A percentile compares a stretch with the other conserved stretches of the same genome.
Conservation (phyloP, 2,113 vertebrate species). For the Triplophysa dalaica region DNA sequence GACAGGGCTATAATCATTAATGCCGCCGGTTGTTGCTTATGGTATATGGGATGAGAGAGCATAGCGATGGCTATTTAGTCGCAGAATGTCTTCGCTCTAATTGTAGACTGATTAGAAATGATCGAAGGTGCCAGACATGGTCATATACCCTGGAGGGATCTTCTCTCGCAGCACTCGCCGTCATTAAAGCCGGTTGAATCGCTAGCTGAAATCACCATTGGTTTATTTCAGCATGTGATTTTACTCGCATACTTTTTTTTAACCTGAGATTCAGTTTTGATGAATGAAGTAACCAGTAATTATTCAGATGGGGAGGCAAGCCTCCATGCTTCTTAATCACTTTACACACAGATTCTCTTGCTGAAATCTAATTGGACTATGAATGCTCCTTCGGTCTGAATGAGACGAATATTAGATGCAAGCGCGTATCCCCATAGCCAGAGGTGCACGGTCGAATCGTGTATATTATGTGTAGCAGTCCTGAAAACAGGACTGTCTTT, state of each 20-base stretch:
- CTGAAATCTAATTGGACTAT: slow-evolving; percentile 38
- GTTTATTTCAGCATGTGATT: not conserved
- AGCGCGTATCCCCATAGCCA: not conserved
- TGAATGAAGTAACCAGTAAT: slow-evolving; percentile 9
- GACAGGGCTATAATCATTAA: slow-evolving; percentile 72
- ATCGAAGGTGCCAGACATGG: slow-evolving; percentile 29
- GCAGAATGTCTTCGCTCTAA: slow-evolving; percentile 43
- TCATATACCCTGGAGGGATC: slow-evolving; percentile 33
- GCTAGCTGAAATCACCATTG: slow-evolving; percentile 2
- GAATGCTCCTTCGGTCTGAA: slow-evolving; percentile 16
- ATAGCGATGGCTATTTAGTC: slow-evolving; percentile 43
- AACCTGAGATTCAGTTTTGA: not conserved
- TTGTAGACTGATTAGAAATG: slow-evolving; percentile 52
- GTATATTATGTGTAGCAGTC: slow-evolving; percentile 57
- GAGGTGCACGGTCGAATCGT: slow-evolving; percentile 19
- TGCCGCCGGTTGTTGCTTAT: slow-evolving; percentile 63
- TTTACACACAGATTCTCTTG: slow-evolving; percentile 28
- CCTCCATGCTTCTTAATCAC: slow-evolving; percentile 30
- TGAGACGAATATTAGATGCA: slow-evolving; percentile 7
- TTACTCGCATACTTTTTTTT: not conserved
- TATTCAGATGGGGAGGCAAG: slow-evolving; percentile 29
- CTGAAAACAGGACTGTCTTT: slow-evolving; percentile 66
- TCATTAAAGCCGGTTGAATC: slow-evolving; percentile 33
- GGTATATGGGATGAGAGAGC: slow-evolving; percentile 48
- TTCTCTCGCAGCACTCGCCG: slow-evolving; percentile 9